Evolutionary conservation across 2,797 vertebrate genomes (phyloP).

Genomic region (Propithecus deckenii): DNA sequence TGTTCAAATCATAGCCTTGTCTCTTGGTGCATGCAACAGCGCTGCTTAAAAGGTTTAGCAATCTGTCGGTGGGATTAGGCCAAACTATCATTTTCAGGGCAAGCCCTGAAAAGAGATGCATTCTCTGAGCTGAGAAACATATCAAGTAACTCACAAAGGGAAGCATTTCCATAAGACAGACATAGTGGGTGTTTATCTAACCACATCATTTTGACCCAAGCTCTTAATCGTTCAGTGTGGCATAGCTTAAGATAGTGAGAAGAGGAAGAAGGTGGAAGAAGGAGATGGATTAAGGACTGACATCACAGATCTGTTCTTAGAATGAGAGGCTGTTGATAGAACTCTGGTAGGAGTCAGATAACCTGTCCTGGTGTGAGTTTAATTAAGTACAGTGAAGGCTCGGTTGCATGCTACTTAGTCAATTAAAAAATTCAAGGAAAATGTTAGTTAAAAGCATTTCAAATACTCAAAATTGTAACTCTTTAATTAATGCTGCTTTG

Average conservation of each 20-base stretch:
- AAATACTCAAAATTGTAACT: neutral
- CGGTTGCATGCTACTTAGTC: neutral
- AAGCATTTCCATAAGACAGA: constrained; percentile 48
- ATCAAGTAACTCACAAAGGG: constrained; percentile 1
- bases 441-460: neutral
- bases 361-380: neutral
- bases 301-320: constrained; percentile 66
- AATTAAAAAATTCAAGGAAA: neutral
- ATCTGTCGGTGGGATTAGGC: neutral
- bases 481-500: neutral
- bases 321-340: constrained; percentile 16
- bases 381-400: neutral
- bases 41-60: neutral
- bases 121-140: neutral
- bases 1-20: neutral
- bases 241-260: constrained; percentile 5
- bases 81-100: neutral
- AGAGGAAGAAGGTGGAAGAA: neutral
- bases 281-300: constrained; percentile 26
- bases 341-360: neutral
- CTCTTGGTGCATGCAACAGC: neutral
- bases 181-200: constrained; percentile 56
- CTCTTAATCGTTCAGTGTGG: constrained; percentile 39
- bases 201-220: constrained; percentile 31
- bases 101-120: neutral